These are phyloP conservation scores for Galerucella pusilla DNA, from an alignment of 2,888 invertebrate species.

Conservation along the genomic window DNA sequence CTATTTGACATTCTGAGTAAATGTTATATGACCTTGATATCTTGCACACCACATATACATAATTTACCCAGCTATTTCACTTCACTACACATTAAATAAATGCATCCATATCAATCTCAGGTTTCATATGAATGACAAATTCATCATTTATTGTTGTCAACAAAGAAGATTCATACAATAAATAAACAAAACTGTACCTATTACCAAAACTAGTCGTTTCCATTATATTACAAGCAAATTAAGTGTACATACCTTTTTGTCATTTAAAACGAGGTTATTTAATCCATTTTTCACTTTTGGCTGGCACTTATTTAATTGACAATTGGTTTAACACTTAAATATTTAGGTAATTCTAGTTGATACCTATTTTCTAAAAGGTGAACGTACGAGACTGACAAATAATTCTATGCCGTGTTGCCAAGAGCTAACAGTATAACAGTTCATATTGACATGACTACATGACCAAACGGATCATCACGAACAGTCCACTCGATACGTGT, in stretches of 20 bases:
- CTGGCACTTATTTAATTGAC: conserved; percentile 23
- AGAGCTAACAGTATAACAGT: conserved; percentile 23
- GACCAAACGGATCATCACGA: background rate
- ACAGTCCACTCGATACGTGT: too few relatives aligned
- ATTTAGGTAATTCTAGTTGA: conserved; percentile 37
- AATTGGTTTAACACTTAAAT: conserved; percentile 32
- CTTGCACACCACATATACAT: conserved; percentile 42
- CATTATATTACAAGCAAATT: background rate
- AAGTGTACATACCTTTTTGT: conserved; percentile 28
- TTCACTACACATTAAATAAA: conserved; percentile 43
- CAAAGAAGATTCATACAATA: conserved; percentile 32
- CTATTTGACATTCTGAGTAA: conserved; percentile 48
- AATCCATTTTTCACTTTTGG: conserved; percentile 46
- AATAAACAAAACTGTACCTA: conserved; percentile 31
- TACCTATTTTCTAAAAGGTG: conserved; percentile 40
- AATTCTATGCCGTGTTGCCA: conserved; percentile 38
- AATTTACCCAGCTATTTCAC: conserved; percentile 44
- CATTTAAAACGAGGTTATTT: conserved; percentile 38
- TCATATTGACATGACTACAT: conserved; percentile 25
- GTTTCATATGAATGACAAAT: conserved; percentile 19
- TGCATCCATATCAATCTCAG: conserved; percentile 39
- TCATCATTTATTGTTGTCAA: conserved; percentile 30
- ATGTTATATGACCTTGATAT: conserved; percentile 50
- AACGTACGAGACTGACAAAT: conserved; percentile 27
- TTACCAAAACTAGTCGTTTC: conserved; percentile 10